These are phyloP conservation scores for Neolamprologus cancellatus DNA, from an alignment of 2,113 vertebrate genomes.

Conservation along the genomic window DNA sequence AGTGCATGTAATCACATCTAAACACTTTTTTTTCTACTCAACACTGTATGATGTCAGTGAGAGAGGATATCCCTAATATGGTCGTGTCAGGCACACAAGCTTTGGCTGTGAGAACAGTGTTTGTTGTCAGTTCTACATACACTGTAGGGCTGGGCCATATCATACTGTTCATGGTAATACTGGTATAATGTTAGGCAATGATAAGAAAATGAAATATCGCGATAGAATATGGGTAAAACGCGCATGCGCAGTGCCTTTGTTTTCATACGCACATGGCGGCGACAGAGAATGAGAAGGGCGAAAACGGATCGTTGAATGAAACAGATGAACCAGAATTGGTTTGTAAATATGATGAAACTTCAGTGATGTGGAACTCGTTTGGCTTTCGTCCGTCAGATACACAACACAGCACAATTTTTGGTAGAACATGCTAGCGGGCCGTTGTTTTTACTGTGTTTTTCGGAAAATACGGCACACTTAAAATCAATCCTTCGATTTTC, in stretches of 20 bases:
- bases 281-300: neutral
- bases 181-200: fast-evolving
- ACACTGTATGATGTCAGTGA: neutral
- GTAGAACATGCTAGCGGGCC: neutral
- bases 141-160: neutral
- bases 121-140: neutral
- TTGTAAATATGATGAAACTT: fast-evolving
- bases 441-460: fast-evolving
- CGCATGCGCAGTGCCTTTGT: neutral
- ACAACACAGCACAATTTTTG: neutral
- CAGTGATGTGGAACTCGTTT: fast-evolving
- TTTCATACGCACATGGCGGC: neutral
- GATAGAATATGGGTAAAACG: neutral
- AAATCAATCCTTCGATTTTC: fast-evolving
- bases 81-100: neutral
- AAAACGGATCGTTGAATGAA: neutral
- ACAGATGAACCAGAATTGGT: neutral
- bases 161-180: neutral
- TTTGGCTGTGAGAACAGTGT: neutral
- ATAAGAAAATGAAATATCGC: neutral
- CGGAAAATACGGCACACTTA: neutral
- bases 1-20: neutral
- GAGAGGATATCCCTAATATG: neutral
- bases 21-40: neutral
- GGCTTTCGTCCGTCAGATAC: neutral